Conservation (phyloP, 2,888 invertebrate genomes). For the Piscicola geometra region DNA sequence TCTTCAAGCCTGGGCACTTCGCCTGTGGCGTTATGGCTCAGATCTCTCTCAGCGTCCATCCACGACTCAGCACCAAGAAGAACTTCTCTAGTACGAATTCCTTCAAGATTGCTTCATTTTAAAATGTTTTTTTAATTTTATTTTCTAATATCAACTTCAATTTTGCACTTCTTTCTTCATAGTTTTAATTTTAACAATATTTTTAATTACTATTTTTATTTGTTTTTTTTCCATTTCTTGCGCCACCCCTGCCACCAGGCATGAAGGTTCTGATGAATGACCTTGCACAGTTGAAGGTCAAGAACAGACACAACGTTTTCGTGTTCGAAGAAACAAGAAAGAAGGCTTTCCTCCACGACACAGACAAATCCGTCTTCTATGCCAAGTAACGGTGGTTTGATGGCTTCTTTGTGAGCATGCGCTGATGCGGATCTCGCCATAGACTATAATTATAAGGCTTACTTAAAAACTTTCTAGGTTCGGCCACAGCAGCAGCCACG, state of each 20-base stretch:
- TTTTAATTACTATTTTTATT: no score
- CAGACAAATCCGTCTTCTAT: slow-evolving; percentile 39
- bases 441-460: no score
- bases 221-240: no score
- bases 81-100: background rate
- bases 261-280: background rate
- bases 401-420: no score
- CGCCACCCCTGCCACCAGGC: background rate
- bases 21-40: slow-evolving; percentile 72
- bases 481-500: background rate
- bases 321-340: slow-evolving; percentile 17
- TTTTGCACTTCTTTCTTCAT: no score
- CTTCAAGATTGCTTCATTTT: background rate
- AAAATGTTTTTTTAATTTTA: background rate
- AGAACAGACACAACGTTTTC: slow-evolving; percentile 14
- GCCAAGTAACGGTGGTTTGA: no score
- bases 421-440: no score
- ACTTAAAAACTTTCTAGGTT: background rate
- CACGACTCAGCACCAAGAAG: slow-evolving; percentile 62
- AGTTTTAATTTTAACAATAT: no score
- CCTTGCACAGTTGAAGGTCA: slow-evolving; percentile 2
- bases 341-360: slow-evolving; percentile 34
- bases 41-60: slow-evolving; percentile 67
- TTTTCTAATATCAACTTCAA: background rate
- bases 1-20: slow-evolving; percentile 67